A percentile compares a stretch with the other conserved stretches of the same genome.
phyloP scores from a whole-genome alignment of 2,888 invertebrate genomes.

The Hyles lineata region DNA sequence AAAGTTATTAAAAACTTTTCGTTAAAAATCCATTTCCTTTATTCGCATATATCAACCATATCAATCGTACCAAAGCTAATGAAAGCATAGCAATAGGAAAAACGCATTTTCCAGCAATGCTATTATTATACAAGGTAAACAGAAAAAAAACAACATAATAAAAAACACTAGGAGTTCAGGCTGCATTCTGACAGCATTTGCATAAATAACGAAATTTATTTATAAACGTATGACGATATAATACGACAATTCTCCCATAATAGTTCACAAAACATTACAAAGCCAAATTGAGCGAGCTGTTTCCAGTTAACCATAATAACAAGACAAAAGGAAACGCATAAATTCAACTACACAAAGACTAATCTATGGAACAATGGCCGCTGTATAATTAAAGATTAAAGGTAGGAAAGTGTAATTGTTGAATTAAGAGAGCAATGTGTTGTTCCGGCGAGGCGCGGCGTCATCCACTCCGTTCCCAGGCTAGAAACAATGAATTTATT shows the following conservation, averaged over 20 bases:
- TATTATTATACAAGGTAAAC: no score
- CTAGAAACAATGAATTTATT: constrained; percentile 20
- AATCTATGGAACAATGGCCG: constrained; percentile 1
- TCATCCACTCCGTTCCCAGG: not conserved
- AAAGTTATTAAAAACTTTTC: no score
- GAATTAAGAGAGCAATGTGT: constrained; percentile 14
- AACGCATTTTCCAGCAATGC: no score
- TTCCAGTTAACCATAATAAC: not conserved
- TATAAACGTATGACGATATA: not conserved
- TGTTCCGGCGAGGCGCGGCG: no score
- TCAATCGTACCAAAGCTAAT: no score
- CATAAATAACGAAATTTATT: not conserved
- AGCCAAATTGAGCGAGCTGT: not conserved
- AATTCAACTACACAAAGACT: constrained; percentile 11
- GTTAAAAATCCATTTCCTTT: no score
- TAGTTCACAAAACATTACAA: not conserved
- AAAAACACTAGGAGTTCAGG: no score
- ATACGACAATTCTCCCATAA: not conserved
- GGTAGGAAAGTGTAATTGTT: constrained; percentile 7
- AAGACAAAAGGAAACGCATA: constrained; percentile 11
- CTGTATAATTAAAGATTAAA: not conserved
- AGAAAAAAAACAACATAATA: no score
- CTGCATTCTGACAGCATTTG: no score
- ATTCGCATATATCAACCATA: no score
- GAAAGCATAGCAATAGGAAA: no score